Evolutionary conservation across 2,113 vertebrate species (phyloP).

Genomic region (Carlito syrichta): DNA sequence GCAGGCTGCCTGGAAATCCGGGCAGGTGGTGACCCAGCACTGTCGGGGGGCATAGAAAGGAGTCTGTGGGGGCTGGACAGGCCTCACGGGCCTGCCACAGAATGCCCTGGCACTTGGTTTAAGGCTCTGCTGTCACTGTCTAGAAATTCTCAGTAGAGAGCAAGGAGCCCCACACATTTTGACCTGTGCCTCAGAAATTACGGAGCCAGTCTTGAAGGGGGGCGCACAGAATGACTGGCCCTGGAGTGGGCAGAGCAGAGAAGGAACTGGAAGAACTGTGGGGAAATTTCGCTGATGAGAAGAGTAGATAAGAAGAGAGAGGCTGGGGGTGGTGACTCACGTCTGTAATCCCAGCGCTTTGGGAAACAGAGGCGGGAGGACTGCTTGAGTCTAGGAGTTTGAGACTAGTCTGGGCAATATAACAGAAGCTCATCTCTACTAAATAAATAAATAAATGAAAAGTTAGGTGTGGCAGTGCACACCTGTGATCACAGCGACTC

Average conservation of each 20-base stretch:
- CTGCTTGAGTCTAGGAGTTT: too few relatives aligned
- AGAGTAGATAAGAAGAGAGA: too few relatives aligned
- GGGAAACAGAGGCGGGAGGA: too few relatives aligned
- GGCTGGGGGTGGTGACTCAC: too few relatives aligned
- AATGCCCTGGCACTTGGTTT: not conserved
- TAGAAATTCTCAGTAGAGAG: not conserved
- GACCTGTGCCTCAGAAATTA: not conserved
- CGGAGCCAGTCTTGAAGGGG: not conserved
- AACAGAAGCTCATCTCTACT: too few relatives aligned
- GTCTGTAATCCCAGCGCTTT: too few relatives aligned
- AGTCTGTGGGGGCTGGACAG: fast-evolving
- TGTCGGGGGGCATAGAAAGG: fast-evolving
- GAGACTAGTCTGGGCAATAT: too few relatives aligned
- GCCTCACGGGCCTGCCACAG: fast-evolving
- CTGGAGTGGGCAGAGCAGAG: too few relatives aligned
- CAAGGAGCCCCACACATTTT: not conserved
- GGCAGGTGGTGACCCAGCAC: not conserved
- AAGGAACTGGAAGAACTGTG: not conserved
- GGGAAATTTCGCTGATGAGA: not conserved
- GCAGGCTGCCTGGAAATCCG: not conserved
- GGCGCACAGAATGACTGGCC: not conserved
- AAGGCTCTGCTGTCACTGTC: not conserved
- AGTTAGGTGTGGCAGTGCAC: too few relatives aligned
- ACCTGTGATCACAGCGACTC: too few relatives aligned
- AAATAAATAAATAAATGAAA: too few relatives aligned